Percentiles rank a stretch among this genome's conserved stretches.
phyloP scores from a whole-genome alignment of 2,797 vertebrate species.

The Sebastiscus tertius region DNA sequence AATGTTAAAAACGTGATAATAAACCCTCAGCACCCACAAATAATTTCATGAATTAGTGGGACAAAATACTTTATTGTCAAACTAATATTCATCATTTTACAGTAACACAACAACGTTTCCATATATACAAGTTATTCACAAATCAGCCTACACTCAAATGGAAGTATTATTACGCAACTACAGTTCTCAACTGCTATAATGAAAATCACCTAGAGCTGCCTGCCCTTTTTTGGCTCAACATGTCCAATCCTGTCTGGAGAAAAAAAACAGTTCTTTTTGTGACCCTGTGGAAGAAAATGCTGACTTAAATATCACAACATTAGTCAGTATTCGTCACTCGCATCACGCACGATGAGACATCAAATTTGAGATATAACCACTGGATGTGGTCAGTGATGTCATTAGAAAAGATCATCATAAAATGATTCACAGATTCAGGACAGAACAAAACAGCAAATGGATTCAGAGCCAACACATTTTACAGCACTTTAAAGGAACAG shows the following conservation, averaged over 20 bases:
- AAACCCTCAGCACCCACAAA: neutral
- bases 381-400: neutral
- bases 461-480: neutral
- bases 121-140: conserved; percentile 53
- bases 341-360: neutral
- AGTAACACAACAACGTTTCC: conserved; percentile 11
- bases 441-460: neutral
- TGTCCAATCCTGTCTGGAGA: neutral
- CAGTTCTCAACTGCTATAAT: neutral
- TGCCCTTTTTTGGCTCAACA: conserved; percentile 2
- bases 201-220: conserved; percentile 40
- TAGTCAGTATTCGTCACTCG: neutral
- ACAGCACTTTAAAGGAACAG: neutral
- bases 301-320: neutral
- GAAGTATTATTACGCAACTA: neutral
- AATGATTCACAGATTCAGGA: neutral
- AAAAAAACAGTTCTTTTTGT: neutral
- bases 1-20: neutral
- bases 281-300: neutral
- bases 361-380: neutral
- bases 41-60: neutral
- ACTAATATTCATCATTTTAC: conserved; percentile 25
- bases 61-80: conserved; percentile 57
- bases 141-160: conserved; percentile 40
- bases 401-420: neutral